Base-by-base conservation (phyloP, 2,113 vertebrate species). In the Pongo abelii region DNA sequence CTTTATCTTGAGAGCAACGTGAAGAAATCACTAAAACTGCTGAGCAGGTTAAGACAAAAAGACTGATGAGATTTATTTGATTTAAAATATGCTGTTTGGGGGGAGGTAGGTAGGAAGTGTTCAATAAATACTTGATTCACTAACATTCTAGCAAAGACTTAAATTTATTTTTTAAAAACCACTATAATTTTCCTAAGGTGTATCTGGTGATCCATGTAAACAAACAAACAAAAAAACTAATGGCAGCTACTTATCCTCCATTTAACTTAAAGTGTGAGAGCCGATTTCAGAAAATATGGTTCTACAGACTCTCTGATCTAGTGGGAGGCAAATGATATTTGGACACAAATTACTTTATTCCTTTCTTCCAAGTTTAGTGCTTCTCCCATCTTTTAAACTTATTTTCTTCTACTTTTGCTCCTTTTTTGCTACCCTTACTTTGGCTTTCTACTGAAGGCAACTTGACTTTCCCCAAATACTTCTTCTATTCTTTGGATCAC, bases 41-140 rank as follows among this genome's bases (percentile, higher is more conserved):
- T 94, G 16, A 94, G 69, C 35, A 57, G 55, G 16, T 64, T 64
- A 84, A 93, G 38, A 81, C 32, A 84, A 81, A 57, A 83, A 97
- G 35, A 84, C 48, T 52, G 40, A 61, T n/a, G 43, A 83, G 18
- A 91, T 86, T 81, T 64, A 79, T 72, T 35, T 80, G n/a, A 84
- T 91, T 92, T 83, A 59, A 74, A 85, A 43, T 23, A 92, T 92
- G 55, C 59, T 84, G 18, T 59, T 95, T 59, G 40, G 78, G 8
- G 52, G 35, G 5, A 50, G 38, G n/a, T 16, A 96, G 40, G 46
- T 18, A 97, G 48, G 6, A 95, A 77, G 30, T 75, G 27, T 83
- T 94, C 23, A 81, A 69, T 38, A 97, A 91, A 95, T 64, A 94
- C 46, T 70, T 70, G 52, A 83, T 70, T 89, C 69, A 93, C n/a